A percentile compares a stretch with the other conserved stretches of the same genome.
These are phyloP conservation scores for Noctua comes DNA, from an alignment of 2,888 invertebrate genomes.

Conservation along the genomic window DNA sequence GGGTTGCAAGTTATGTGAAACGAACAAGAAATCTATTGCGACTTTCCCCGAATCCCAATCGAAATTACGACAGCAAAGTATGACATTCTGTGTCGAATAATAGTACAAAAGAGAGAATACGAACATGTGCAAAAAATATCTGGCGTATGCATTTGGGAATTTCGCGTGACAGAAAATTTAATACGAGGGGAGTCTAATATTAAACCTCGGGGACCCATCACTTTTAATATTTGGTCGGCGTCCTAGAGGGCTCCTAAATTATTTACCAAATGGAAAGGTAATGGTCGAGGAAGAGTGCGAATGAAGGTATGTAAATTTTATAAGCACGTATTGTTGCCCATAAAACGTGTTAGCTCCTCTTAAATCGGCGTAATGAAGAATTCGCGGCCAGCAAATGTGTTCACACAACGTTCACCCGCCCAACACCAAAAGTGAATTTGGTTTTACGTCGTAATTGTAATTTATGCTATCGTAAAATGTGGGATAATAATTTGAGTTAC, in stretches of 20 bases:
- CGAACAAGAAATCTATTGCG: constrained; percentile 60
- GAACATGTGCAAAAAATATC: constrained; percentile 91
- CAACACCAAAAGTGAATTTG: constrained; percentile 78
- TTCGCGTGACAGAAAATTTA: constrained; percentile 90
- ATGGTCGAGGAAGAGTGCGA: constrained; percentile 89
- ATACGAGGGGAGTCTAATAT: constrained; percentile 90
- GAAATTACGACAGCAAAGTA: constrained; percentile 76
- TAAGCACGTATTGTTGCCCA: constrained; percentile 85
- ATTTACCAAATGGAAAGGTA: constrained; percentile 91
- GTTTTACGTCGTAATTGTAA: constrained; percentile 79
- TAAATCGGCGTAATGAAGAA: constrained; percentile 83
- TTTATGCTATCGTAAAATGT: constrained; percentile 72
- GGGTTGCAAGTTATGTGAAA: constrained; percentile 54
- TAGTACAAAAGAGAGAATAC: constrained; percentile 86
- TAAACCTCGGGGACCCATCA: constrained; percentile 90
- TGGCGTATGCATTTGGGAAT: constrained; percentile 90
- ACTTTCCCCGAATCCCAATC: constrained; percentile 76
- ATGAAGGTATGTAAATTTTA: constrained; percentile 90
- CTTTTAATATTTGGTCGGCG: constrained; percentile 90
- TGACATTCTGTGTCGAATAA: constrained; percentile 89
- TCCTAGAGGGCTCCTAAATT: constrained; percentile 90
- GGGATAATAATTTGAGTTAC: constrained; percentile 51
- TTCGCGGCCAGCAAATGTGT: constrained; percentile 74
- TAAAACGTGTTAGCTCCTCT: constrained; percentile 82
- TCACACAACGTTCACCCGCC: constrained; percentile 70